Base-by-base conservation (phyloP, 2,113 vertebrate genomes). In the rat (Rattus norvegicus) region DNA sequence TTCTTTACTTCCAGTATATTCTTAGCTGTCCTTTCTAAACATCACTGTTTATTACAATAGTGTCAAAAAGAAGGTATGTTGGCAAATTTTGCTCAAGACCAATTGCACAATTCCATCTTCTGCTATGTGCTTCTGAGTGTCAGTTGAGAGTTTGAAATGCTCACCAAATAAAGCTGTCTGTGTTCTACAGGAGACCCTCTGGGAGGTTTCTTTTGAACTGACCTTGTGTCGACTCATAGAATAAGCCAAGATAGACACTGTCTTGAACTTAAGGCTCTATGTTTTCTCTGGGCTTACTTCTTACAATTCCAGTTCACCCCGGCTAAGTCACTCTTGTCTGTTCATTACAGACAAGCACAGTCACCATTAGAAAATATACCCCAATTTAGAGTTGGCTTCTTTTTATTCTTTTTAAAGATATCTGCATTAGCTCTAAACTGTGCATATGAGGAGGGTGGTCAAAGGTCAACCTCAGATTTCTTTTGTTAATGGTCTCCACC, bases 271-370 rank as follows among this genome's bases (percentile, higher is more conserved):
- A 67, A 36, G 28, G 12, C 47, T 7, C 12, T 54, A 26, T 33
- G 26, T 54, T 49, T 70, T 24, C 85, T 47, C 24, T 87, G 56
- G 90, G 11, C 63, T 89, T 80, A 69, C 61, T 73, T 97, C 83
- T 92, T 93, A 63, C 39, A 90, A 86, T 49, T 84, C 4, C 10
- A 11, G 87, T 75, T 84, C 63, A 72, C 69, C 91, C 72, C 84
- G 13, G 43, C 43, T 43, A 43, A 43, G 2, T 43, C 43, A 43
- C 43, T 43, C 43, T 43, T 43, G 43, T n/a, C 72, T 89, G 26
- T 88, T 89, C 63, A 85, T 67, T 92, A 65, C 52, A 70, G 75
- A 88, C 5, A 22, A 97, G 36, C 11, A 63, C 1, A 87, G 47
- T 70, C 11, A 70, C 86, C 92, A 8, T 92, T 85, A 76, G 33